Conservation (phyloP, 2,113 vertebrate genomes). For the Hippocampus barbouri region DNA sequence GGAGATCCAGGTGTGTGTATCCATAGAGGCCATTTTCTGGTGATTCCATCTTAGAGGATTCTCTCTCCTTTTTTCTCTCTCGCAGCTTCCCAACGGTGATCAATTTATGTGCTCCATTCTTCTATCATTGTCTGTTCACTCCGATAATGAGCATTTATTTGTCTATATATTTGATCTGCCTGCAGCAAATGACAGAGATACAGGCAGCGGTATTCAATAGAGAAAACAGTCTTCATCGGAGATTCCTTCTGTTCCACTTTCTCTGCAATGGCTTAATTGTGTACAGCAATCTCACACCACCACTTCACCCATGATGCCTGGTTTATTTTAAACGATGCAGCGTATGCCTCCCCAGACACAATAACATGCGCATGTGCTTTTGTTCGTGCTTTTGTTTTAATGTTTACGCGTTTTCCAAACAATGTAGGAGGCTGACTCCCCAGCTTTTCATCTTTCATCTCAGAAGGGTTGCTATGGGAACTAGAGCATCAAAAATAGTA, state of each 20-base stretch:
- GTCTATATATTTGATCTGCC: slow-evolving; percentile 21
- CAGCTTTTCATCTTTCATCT: slow-evolving; percentile 68
- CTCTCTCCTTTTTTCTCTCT: not conserved
- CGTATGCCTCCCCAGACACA: slow-evolving; percentile 43
- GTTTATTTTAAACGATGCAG: slow-evolving; percentile 69
- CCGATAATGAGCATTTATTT: slow-evolving; percentile 52
- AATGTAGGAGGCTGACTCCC: slow-evolving; percentile 61
- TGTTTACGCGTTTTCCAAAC: slow-evolving; percentile 23
- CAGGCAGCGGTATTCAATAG: not conserved
- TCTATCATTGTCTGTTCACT: slow-evolving; percentile 58
- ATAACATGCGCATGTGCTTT: slow-evolving; percentile 28
- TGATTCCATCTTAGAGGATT: slow-evolving; percentile 6
- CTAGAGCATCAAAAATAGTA: slow-evolving; percentile 55
- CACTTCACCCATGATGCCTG: slow-evolving; percentile 58
- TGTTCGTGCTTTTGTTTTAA: slow-evolving; percentile 5
- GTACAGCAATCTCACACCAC: slow-evolving; percentile 55
- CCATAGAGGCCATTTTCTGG: slow-evolving; percentile 21
- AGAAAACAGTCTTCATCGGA: slow-evolving; percentile 55
- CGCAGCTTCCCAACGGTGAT: slow-evolving; percentile 32
- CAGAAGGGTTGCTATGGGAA: slow-evolving; percentile 72
- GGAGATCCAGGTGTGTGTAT: not conserved
- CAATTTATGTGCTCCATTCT: slow-evolving; percentile 35
- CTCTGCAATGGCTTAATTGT: slow-evolving; percentile 66
- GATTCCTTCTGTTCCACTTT: slow-evolving; percentile 64
- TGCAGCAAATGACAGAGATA: slow-evolving; percentile 34